phyloP scores from a whole-genome alignment of 35 echinoderm and acorn worm genomes.

The Holothuria glaberrima region DNA sequence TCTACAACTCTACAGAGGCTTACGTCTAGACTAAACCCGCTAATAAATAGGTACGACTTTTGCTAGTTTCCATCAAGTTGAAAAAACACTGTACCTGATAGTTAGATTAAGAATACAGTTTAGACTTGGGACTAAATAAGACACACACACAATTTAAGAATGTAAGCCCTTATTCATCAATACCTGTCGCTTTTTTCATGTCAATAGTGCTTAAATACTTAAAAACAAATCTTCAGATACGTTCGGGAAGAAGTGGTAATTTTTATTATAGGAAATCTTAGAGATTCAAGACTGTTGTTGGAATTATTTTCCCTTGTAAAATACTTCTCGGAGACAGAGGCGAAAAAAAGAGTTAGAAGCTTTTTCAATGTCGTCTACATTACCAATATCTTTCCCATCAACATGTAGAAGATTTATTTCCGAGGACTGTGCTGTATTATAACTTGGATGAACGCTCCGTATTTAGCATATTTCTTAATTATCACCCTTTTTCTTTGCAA shows the following conservation, averaged over 20 bases:
- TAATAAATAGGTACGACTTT: background rate
- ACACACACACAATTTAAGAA: background rate
- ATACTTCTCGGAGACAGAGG: no score
- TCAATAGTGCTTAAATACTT: slow-evolving; percentile 5
- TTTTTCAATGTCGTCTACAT: background rate
- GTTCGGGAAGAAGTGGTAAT: background rate
- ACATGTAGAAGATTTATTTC: background rate
- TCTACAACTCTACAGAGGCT: no score
- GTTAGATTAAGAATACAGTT: background rate
- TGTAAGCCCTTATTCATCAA: slow-evolving; percentile 8
- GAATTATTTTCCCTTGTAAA: no score
- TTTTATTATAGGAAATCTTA: no score
- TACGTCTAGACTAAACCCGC: slow-evolving; percentile 17
- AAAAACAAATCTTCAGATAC: background rate
- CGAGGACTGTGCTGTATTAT: no score
- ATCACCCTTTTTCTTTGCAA: slow-evolving; percentile 22
- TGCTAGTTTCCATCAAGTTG: background rate
- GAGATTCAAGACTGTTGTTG: no score
- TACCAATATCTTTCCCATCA: background rate
- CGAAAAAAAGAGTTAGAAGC: background rate
- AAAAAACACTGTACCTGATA: background rate
- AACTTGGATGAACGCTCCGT: background rate
- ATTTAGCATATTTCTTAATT: background rate
- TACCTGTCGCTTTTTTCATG: background rate
- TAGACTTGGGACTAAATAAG: background rate